Evolutionary conservation across 92 coral and sea anemone species (phyloP).

Genomic region (Montipora capitata): DNA sequence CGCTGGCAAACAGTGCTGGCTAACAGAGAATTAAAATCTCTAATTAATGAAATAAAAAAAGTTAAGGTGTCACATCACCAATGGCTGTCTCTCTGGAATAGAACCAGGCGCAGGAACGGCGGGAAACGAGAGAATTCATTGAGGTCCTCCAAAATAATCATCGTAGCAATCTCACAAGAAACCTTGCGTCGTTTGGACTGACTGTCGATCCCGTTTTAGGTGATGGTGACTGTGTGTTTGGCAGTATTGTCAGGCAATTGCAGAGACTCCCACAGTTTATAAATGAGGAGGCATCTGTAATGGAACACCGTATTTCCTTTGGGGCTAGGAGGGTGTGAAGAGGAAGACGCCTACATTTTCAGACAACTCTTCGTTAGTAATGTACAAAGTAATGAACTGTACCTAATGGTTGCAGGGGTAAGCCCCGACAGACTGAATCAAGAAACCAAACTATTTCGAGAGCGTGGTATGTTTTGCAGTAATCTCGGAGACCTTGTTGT

Average conservation of each 20-base stretch:
- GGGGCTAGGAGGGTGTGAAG: neutral
- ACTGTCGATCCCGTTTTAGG: slow-evolving; percentile 38
- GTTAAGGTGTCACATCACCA: slow-evolving; percentile 23
- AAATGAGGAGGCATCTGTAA: neutral
- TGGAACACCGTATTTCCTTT: neutral
- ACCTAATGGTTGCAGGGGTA: slow-evolving; percentile 1
- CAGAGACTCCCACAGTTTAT: slow-evolving; percentile 2
- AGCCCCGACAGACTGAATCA: neutral
- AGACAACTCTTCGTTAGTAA: slow-evolving; percentile 55
- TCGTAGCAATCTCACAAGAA: slow-evolving; percentile 3
- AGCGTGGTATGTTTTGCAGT: slow-evolving; percentile 38
- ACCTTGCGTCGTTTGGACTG: slow-evolving; percentile 44
- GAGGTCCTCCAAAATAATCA: neutral
- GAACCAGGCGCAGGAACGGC: slow-evolving; percentile 34
- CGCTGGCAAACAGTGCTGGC: neutral
- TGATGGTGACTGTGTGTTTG: slow-evolving; percentile 73
- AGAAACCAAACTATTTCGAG: slow-evolving; percentile 39
- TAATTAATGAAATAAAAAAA: neutral
- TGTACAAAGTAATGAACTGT: slow-evolving; percentile 16
- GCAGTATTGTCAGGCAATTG: slow-evolving; percentile 54
- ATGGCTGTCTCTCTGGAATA: slow-evolving; percentile 36
- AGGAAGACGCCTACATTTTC: slow-evolving; percentile 36
- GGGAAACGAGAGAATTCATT: slow-evolving; percentile 35
- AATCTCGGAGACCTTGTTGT: slow-evolving; percentile 50
- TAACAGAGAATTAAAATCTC: neutral